phyloP scores from a whole-genome alignment of 2,113 vertebrate genomes.

The Falco punctatus region DNA sequence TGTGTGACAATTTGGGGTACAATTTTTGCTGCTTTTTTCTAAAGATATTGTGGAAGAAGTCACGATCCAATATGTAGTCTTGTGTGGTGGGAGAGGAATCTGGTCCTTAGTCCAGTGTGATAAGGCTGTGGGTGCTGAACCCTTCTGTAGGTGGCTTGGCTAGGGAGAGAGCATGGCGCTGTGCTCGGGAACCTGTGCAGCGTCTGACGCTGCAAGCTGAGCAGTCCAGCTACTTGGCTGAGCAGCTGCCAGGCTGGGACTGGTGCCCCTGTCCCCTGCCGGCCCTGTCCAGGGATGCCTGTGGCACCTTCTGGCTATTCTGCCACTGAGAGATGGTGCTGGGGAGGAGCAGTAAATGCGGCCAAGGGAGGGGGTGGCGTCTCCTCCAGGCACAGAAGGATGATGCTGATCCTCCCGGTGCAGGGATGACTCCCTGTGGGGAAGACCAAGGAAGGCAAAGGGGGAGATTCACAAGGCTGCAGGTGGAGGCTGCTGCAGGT shows the following conservation, averaged over 20 bases:
- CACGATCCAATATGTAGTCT: background rate
- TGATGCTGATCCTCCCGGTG: background rate
- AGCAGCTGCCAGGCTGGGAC: background rate
- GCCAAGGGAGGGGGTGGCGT: background rate
- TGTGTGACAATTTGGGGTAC: background rate
- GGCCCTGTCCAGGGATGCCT: background rate
- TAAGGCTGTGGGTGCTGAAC: background rate
- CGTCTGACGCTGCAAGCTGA: background rate
- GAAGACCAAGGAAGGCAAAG: background rate
- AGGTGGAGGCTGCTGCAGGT: background rate
- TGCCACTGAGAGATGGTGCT: background rate
- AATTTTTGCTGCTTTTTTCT: background rate
- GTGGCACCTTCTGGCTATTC: background rate
- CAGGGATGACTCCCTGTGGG: background rate
- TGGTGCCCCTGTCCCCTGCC: accelerated
- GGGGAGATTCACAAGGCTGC: background rate
- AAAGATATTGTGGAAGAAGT: background rate
- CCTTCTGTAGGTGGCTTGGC: background rate
- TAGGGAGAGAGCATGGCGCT: too few relatives aligned
- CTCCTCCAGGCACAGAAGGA: background rate
- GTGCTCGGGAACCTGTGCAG: background rate
- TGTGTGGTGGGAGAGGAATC: background rate
- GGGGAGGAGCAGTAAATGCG: background rate
- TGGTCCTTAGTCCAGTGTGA: background rate
- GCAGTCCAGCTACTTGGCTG: background rate